Evolutionary conservation across 2,888 invertebrate species (phyloP), one percentile per base, ranked within the genome.

Genomic region (Pseudolycoriella hygida): DNA sequence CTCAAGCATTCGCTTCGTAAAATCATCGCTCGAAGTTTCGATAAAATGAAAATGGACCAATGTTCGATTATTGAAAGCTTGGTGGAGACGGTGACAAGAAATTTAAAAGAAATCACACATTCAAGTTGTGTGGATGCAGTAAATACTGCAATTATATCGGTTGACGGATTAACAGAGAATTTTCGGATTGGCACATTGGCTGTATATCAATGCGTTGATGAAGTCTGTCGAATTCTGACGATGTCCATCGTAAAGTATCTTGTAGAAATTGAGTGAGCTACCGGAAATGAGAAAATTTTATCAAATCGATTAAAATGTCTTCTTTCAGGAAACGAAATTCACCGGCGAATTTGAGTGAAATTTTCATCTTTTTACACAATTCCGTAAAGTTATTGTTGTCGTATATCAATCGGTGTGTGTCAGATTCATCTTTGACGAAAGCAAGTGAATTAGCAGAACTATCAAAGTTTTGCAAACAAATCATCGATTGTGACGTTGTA

Each of bases 401-500:
- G 2, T 55, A 63, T 17, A 50, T 66, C 11, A 65, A 66, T 50
- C 65, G 67, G 49, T 64, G 59, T 53, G 41, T 47, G 5, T 4
- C 25, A 4, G 25, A 25, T 25, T 8, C 5, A 25, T 25, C 25
- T 4, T 25, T 25, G 25, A 25, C 4, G 8, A 25, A 25, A 8
- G 8, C 25, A 25, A 8, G 8, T 8, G 5, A 25, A 25, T 8
- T 25, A 8, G 25, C 25, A 4, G 25, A 25, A 6, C 8, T 25
- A 8, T 4, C 25, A 4, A 25, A 25, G 25, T 25, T 25, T 25
- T 51, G 57, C 42, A 56, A 63, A 19, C 44, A 58, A 2, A 50
- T 70, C 6, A 55, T 73, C 46, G 58, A 59, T 41, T 60, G 73
- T 52, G 60, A 62, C 3, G 71, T 73, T 47, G 65, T 75, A 2